Conservation (phyloP, 2,888 invertebrate genomes). For the Agonum fuliginosum region DNA sequence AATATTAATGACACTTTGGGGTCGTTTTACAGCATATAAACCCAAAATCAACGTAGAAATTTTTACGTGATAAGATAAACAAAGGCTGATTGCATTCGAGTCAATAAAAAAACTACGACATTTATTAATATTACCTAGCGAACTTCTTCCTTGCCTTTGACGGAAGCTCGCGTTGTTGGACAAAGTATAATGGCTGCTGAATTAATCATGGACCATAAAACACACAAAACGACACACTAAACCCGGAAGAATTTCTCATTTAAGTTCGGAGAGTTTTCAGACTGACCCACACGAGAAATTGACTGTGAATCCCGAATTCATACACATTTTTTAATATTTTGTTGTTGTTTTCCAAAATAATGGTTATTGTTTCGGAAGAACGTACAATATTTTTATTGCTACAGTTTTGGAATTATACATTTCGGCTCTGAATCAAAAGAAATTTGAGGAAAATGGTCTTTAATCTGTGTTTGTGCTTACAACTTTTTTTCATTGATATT, state of each 20-base stretch:
- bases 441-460: too few relatives aligned
- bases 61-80: conserved; percentile 41
- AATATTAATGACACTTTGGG: conserved; percentile 22
- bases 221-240: conserved; percentile 56
- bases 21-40: conserved; percentile 31
- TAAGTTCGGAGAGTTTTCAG: conserved; percentile 28
- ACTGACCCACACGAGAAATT: conserved; percentile 34
- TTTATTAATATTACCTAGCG: conserved; percentile 49
- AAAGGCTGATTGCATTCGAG: conserved; percentile 1
- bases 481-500: too few relatives aligned
- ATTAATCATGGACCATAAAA: conserved; percentile 53
- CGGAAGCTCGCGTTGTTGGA: conserved; percentile 31
- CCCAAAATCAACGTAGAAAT: conserved; percentile 3
- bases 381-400: too few relatives aligned
- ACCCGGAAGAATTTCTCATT: conserved; percentile 53
- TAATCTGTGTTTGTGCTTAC: too few relatives aligned
- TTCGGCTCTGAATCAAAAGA: too few relatives aligned
- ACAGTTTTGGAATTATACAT: too few relatives aligned
- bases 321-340: conserved; percentile 26
- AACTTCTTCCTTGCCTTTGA: conserved; percentile 35
- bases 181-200: conserved; percentile 35
- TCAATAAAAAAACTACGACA: conserved; percentile 47
- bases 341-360: background rate
- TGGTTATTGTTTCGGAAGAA: background rate
- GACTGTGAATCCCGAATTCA: background rate